These are phyloP conservation scores for Caenorhabditis angaria DNA, from an alignment of 2,888 invertebrate species.

Conservation along the genomic window DNA sequence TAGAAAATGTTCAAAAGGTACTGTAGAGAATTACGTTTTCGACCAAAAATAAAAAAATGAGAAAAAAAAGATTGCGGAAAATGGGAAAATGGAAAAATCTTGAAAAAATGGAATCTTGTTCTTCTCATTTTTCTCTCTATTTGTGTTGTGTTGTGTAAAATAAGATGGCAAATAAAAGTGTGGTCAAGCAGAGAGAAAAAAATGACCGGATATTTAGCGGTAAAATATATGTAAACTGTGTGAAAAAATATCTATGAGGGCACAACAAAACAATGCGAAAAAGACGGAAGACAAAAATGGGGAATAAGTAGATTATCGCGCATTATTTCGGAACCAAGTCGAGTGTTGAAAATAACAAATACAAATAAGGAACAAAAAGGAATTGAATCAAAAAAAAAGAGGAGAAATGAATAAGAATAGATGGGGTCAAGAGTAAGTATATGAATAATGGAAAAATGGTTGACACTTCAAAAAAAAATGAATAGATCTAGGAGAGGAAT, in stretches of 20 bases:
- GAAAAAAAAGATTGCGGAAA: too few species aligned
- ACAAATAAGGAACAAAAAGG: slow-evolving; percentile 9
- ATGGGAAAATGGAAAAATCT: too few species aligned
- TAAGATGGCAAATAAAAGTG: slow-evolving; percentile 1
- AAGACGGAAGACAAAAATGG: background rate
- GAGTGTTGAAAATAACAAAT: slow-evolving; percentile 2
- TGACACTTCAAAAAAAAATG: background rate
- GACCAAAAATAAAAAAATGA: too few species aligned
- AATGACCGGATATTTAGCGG: slow-evolving; percentile 5
- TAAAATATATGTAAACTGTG: background rate
- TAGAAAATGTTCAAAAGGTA: too few species aligned
- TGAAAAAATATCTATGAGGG: background rate
- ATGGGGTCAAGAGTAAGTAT: slow-evolving; percentile 7
- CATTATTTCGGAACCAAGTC: background rate
- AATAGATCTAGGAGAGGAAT: background rate
- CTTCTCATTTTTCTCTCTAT: too few species aligned
- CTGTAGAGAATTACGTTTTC: too few species aligned
- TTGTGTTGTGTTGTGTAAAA: too few species aligned
- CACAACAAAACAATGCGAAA: slow-evolving; percentile 8
- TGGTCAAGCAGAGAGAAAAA: background rate
- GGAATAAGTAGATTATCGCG: slow-evolving; percentile 3
- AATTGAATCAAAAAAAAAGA: background rate
- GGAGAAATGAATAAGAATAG: slow-evolving; percentile 5
- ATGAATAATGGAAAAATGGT: background rate
- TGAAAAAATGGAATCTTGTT: too few species aligned